Base-by-base conservation (phyloP, 2,888 invertebrate species). In the Plebejus melissa region DNA sequence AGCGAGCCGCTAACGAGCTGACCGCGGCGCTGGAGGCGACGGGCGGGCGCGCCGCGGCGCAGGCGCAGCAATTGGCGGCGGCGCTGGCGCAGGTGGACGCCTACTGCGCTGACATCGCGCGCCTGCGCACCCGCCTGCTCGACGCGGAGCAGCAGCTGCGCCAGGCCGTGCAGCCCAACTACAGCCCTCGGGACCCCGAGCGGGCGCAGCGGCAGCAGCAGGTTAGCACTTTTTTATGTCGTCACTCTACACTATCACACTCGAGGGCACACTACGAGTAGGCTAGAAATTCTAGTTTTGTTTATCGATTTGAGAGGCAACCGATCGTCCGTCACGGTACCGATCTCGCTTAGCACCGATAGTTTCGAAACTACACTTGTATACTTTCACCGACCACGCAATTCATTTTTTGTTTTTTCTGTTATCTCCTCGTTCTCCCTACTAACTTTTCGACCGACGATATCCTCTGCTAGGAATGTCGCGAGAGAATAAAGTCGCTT, bases 71-170 rank as follows among this genome's bases (percentile, higher is more conserved):
- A 81, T 94, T 98, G 80, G 96, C 96, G 84, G 94, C 95, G 65
- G 97, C 97, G 81, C 95, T 98, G 75, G 93, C 95, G 79, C 98
- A 98, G 90, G 96, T 98, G 82, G 98, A 98, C 87, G 95, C 96
- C 79, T 97, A 98, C 89, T 97, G 97, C 87, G 95, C 96, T 86
- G 98, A 98, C 91, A 96, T 98, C 86, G 97, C 97, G 83, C 95
- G 96, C 75, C 94, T 98, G 80, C 96, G 98, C 77, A 96, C 97
- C 84, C 96, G 97, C 88, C 96, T 98, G 83, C 95, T 97, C 79
- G 96, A 96, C 87, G 97, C 97, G 80, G 98, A 98, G 90, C 98
- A 98, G 88, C 97, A 97, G 87, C 94, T 98, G 85, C 95, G 98
- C 78, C 95, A 96, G 77, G 96, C 97, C 74, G 95, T 97, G 88